Evolutionary conservation across 1,140 invertebrate genomes (phyloP), one percentile per base, ranked within the genome.

Genomic region (Cylas formicarius): DNA sequence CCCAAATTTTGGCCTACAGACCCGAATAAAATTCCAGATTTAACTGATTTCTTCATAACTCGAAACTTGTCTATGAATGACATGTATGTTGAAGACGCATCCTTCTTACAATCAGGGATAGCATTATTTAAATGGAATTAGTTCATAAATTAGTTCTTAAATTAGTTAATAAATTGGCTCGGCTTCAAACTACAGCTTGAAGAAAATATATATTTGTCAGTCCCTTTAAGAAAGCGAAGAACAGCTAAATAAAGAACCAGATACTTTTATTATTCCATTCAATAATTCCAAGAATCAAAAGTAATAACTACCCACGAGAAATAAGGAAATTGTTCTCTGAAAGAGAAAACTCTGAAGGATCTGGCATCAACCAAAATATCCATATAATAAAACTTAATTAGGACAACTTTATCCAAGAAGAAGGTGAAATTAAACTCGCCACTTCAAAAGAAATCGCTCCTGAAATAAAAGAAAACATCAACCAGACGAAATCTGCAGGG

Each of bases 1-100:
- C 63, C 66, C 19, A 72, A 67, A 0, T 65, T 66, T 44, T 69
- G 65, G 31, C 62, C 53, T 13, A 59, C 56, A 19, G 66, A 60
- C n/a, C 34, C 34, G 11, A 52, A 55, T 4, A 67, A 51, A 48
- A 61, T 45, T 2, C 64, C 63, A 0, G 65, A 68, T 16, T 55
- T 61, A 0, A 41, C 67, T 2, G 68, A 56, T 3, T 71, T 48
- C n/a, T 38, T 40, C 14, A 50, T 52, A 6, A 44, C 27, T 9
- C 14, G 39, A 32, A 32, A 35, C 2, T 35, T 57, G 4, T 40
- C 33, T 4, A 13, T 7, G 16, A 28, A 17, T 9, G 52, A 55
- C 21, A 27, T 53, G 1, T 17, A 48, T 27, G 21, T 50, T 7
- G 29, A 43, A 36, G 29, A 32, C 27, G 32, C 23, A 38, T 57